These are phyloP conservation scores for Hofmannophila pseudospretella DNA, from an alignment of 2,888 invertebrate genomes.

Conservation along the genomic window DNA sequence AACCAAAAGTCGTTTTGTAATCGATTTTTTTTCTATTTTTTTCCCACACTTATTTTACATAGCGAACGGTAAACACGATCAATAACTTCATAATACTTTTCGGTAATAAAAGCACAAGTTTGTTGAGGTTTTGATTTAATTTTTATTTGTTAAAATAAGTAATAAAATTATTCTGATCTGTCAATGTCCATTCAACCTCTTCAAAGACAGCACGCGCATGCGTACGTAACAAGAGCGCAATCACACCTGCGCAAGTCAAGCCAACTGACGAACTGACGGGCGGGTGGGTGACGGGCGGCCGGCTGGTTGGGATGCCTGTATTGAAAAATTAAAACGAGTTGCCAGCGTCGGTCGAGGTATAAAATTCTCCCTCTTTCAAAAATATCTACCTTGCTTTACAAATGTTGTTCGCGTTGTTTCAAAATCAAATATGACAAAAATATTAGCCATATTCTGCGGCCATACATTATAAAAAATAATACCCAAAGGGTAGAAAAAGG, in stretches of 20 bases:
- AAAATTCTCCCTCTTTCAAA: constrained; percentile 1
- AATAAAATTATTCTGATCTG: constrained; percentile 43
- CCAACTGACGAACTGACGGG: constrained; percentile 24
- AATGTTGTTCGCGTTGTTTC: too few relatives aligned
- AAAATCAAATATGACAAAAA: too few relatives aligned
- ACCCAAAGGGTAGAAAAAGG: too few relatives aligned
- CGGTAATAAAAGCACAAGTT: constrained; percentile 41
- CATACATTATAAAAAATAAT: too few relatives aligned
- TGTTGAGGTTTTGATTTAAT: constrained; percentile 31
- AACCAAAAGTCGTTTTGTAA: constrained; percentile 50
- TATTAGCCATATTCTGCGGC: too few relatives aligned
- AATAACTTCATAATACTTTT: constrained; percentile 43
- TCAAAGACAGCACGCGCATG: constrained; percentile 43
- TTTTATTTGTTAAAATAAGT: constrained; percentile 39
- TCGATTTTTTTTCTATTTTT: constrained; percentile 53
- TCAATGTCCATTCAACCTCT: constrained; percentile 50
- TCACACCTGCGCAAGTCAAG: constrained; percentile 58
- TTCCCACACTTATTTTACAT: constrained; percentile 26
- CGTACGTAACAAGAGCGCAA: constrained; percentile 32
- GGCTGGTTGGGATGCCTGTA: constrained; percentile 26
- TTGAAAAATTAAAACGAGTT: constrained; percentile 24
- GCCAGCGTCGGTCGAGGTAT: constrained; percentile 15
- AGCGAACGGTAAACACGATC: constrained; percentile 22
- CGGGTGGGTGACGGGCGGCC: constrained; percentile 25
- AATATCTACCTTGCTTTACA: too few relatives aligned